Conservation (phyloP, 2,113 vertebrate species). For the Gallinago media region DNA sequence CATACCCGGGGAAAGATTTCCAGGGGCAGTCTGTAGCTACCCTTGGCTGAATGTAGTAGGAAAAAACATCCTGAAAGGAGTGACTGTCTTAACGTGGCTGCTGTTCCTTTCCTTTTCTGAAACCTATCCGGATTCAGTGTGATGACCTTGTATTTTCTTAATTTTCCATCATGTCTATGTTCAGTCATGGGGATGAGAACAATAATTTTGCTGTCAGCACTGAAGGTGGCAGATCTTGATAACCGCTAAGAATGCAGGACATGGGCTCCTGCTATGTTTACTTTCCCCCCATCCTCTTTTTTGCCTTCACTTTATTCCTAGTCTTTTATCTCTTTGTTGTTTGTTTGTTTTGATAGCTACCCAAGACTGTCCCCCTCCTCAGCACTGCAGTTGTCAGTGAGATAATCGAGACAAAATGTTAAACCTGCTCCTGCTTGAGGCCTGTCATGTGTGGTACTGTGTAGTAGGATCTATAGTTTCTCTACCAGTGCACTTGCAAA, state of each 20-base stretch:
- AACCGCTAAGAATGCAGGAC: not conserved
- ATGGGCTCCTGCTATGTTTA: not conserved
- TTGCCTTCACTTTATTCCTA: not conserved
- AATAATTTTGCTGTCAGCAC: not conserved
- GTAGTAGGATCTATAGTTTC: not conserved
- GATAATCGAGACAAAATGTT: not conserved
- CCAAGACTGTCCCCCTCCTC: not conserved
- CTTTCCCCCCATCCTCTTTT: not conserved
- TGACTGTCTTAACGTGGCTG: not conserved
- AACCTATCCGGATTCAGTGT: not conserved
- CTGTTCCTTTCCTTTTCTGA: not conserved
- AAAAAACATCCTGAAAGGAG: not conserved
- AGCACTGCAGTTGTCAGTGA: not conserved
- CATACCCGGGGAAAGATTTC: not conserved
- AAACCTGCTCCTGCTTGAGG: not conserved
- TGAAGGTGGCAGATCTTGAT: not conserved
- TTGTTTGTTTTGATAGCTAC: not conserved
- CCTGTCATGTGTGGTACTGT: not conserved
- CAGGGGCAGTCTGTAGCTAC: not conserved
- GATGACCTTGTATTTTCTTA: not conserved
- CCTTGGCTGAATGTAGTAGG: not conserved
- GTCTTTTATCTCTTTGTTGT: not conserved
- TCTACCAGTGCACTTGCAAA: not conserved
- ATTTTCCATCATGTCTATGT: not conserved
- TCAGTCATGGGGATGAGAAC: not conserved